Evolutionary conservation across 2,113 vertebrate genomes (phyloP), one percentile per base, ranked within the genome.

Genomic region (Rhagologus leucostigma): DNA sequence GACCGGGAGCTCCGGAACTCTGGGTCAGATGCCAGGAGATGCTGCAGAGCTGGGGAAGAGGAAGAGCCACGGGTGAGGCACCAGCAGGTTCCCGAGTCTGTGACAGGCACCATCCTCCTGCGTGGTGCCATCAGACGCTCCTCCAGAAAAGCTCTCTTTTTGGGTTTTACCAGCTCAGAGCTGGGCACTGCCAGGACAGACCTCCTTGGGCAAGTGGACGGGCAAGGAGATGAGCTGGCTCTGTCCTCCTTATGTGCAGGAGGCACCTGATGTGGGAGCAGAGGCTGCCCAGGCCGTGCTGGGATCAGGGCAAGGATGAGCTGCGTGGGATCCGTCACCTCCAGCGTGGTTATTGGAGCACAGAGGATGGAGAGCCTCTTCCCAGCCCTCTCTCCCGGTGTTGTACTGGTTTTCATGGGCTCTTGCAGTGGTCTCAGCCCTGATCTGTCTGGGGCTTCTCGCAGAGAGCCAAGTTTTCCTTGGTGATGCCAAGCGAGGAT

Each of bases 1-100:
- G 13, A 44, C 24, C 0, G 0, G 24, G 23, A 56, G 49, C 6
- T 17, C 63, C 3, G 2, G 22, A 19, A 9, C 1, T 4, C 35
- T 0, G 17, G 32, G 6, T 57, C 49, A 12, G 57, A 39, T 65
- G 46, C 60, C 24, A 24, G 71, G 73, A 93, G 59, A 19, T 60
- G 87, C 76, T 84, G 50, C 69, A 37, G 70, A 65, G 50, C 84
- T 74, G 68, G 8, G 26, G 30, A 83, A 49, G 68, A 81, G 63
- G 83, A 80, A 52, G 27, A 75, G 21, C 24, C 8, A 20, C 2
- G 11, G 41, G 18, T 8, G 3, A 68, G 50, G 77, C 4, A 3
- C 29, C 50, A 10, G 71, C 9, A 3, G 39, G 15, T 35, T 68
- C 76, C 1, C 0, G 1, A 59, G 44, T 18, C 37, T 52, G 56